Evolutionary conservation across 1,140 invertebrate species (phyloP).

Genomic region (Oedothorax gibbosus): DNA sequence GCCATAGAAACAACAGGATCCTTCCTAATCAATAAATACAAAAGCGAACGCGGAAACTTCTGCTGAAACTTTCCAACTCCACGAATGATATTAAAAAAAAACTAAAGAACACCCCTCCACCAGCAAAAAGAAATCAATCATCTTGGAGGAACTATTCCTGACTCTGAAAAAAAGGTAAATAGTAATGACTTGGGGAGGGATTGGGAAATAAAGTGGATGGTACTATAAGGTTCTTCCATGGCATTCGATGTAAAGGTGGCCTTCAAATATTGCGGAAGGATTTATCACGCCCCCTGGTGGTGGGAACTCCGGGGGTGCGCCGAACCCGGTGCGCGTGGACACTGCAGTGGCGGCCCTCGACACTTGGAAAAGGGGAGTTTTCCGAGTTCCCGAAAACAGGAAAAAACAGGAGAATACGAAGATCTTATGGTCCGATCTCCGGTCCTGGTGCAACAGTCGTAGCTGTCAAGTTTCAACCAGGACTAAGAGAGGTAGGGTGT

Average conservation of each 20-base stretch:
- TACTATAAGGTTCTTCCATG: not conserved
- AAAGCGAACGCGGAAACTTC: too few relatives aligned
- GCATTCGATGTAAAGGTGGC: slow-evolving; percentile 40
- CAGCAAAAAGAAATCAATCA: too few relatives aligned
- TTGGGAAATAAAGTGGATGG: not conserved
- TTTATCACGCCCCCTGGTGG: slow-evolving; percentile 38
- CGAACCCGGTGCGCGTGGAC: slow-evolving; percentile 24
- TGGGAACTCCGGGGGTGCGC: slow-evolving; percentile 27
- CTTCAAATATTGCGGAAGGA: slow-evolving; percentile 48
- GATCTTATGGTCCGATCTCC: not conserved
- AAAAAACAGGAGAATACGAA: not conserved
- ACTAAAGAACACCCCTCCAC: too few relatives aligned
- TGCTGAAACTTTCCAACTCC: too few relatives aligned
- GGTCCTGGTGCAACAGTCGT: not conserved
- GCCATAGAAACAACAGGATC: too few relatives aligned
- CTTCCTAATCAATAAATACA: too few relatives aligned
- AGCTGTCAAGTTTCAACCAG: slow-evolving; percentile 18
- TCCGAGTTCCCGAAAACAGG: too few relatives aligned
- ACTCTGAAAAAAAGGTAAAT: not conserved
- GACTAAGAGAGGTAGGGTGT: slow-evolving; percentile 6
- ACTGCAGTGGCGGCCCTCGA: slow-evolving; percentile 48
- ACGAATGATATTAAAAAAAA: too few relatives aligned
- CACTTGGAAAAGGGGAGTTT: not conserved
- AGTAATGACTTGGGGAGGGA: not conserved
- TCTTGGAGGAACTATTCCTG: not conserved